Conservation (phyloP, 2,888 invertebrate species). For the Desoria tigrina region DNA sequence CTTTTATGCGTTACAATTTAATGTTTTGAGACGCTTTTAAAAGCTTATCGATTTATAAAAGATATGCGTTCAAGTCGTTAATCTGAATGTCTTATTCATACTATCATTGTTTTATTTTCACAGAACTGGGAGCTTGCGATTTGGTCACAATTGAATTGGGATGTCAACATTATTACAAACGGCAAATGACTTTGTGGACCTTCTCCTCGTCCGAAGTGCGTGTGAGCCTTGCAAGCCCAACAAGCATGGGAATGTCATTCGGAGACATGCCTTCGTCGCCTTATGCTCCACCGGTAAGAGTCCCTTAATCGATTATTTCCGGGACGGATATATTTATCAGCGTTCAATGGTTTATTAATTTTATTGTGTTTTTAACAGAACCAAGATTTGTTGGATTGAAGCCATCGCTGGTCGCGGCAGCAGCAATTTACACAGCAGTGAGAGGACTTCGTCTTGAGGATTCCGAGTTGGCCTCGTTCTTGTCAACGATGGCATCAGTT, state of each 20-base stretch:
- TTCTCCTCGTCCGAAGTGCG: constrained; percentile 67
- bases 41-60: too few relatives aligned
- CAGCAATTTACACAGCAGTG: constrained; percentile 53
- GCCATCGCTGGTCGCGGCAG: constrained; percentile 51
- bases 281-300: constrained; percentile 75
- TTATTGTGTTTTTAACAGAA: constrained; percentile 35
- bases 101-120: too few relatives aligned
- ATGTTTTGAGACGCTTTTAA: too few relatives aligned
- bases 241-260: constrained; percentile 64
- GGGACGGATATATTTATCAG: too few relatives aligned
- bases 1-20: too few relatives aligned
- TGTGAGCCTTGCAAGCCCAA: constrained; percentile 42
- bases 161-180: constrained; percentile 77
- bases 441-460: constrained; percentile 48
- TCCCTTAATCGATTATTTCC: too few relatives aligned
- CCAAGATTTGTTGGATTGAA: constrained; percentile 51
- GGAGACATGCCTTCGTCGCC: constrained; percentile 73
- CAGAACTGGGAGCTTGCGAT: constrained; percentile 81
- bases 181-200: constrained; percentile 80
- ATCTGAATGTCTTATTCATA: too few relatives aligned
- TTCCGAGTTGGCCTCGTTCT: constrained; percentile 34
- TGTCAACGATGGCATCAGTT: constrained; percentile 47
- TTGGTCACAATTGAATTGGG: constrained; percentile 75
- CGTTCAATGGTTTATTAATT: too few relatives aligned
- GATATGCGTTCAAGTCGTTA: too few relatives aligned